Evolutionary conservation across 1,140 invertebrate genomes (phyloP).

Genomic region (Drosophila erecta): DNA sequence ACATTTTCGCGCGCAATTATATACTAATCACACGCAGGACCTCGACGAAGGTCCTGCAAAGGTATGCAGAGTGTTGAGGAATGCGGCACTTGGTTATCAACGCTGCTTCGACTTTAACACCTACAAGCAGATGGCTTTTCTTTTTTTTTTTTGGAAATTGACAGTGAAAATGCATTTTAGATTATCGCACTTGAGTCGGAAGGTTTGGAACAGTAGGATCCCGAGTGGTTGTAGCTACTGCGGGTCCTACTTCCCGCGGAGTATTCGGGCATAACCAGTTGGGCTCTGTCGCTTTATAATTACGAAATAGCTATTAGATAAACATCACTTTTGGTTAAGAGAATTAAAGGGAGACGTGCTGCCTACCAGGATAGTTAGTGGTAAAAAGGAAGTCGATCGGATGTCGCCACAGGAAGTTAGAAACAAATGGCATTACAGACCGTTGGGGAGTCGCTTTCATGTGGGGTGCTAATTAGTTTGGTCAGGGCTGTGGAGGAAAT

Average conservation of each 20-base stretch:
- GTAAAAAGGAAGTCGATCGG: constrained; percentile 62
- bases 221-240: constrained; percentile 38
- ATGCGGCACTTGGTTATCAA: constrained; percentile 73
- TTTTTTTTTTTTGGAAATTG: constrained; percentile 50
- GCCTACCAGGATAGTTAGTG: constrained; percentile 63
- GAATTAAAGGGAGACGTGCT: constrained; percentile 27
- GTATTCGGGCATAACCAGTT: constrained; percentile 68
- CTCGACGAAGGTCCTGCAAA: constrained; percentile 11
- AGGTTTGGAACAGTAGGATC: constrained; percentile 21
- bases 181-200: constrained; percentile 64
- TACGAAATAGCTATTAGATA: constrained; percentile 70
- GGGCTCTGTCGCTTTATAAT: constrained; percentile 65
- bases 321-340: constrained; percentile 61
- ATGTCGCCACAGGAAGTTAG: constrained; percentile 67
- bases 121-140: constrained; percentile 33
- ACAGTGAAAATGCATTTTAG: constrained; percentile 73
- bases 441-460: constrained; percentile 35
- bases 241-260: constrained; percentile 38
- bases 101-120: constrained; percentile 51
- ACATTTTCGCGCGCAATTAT: constrained; percentile 74
- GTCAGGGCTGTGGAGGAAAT: constrained; percentile 33
- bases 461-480: constrained; percentile 71
- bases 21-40: constrained; percentile 71
- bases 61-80: constrained; percentile 40
- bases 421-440: constrained; percentile 16